phyloP scores from a whole-genome alignment of 2,113 vertebrate species.

The Salminus brasiliensis region DNA sequence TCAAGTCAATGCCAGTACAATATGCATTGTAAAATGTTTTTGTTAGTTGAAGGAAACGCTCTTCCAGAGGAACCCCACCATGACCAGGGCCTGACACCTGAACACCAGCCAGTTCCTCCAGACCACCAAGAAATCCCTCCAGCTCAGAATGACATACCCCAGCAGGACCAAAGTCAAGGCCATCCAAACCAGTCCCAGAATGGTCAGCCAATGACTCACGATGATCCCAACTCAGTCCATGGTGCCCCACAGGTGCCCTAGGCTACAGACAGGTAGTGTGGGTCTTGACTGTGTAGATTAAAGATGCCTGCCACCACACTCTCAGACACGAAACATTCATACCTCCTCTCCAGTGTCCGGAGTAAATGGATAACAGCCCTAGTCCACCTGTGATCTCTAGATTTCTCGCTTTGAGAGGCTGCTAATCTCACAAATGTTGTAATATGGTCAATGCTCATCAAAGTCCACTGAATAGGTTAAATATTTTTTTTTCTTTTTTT shows the following conservation, averaged over 20 bases:
- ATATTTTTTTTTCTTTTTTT: neutral
- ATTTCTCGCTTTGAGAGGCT: neutral
- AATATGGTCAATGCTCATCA: slow-evolving; percentile 9
- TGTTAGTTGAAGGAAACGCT: slow-evolving; percentile 66
- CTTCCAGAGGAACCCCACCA: slow-evolving; percentile 55
- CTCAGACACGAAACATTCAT: slow-evolving; percentile 55
- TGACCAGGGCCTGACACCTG: slow-evolving; percentile 52
- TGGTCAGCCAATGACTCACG: slow-evolving; percentile 61
- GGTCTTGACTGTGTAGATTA: slow-evolving; percentile 32
- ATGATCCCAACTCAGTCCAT: slow-evolving; percentile 58
- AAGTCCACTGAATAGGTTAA: neutral
- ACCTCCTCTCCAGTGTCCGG: slow-evolving; percentile 50
- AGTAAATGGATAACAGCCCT: slow-evolving; percentile 33
- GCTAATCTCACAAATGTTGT: slow-evolving; percentile 19
- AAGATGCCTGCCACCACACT: slow-evolving; percentile 38
- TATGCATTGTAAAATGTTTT: neutral
- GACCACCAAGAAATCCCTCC: slow-evolving; percentile 51
- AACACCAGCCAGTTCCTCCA: slow-evolving; percentile 52
- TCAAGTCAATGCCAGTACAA: neutral
- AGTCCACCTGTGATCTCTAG: neutral
- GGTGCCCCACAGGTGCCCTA: slow-evolving; percentile 18
- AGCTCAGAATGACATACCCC: slow-evolving; percentile 33
- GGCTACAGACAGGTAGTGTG: slow-evolving; percentile 8
- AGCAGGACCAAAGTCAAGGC: slow-evolving; percentile 57
- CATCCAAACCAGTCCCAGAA: slow-evolving; percentile 65